Evolutionary conservation across 2,797 vertebrate genomes (phyloP).

Genomic region (Rhinella marina): DNA sequence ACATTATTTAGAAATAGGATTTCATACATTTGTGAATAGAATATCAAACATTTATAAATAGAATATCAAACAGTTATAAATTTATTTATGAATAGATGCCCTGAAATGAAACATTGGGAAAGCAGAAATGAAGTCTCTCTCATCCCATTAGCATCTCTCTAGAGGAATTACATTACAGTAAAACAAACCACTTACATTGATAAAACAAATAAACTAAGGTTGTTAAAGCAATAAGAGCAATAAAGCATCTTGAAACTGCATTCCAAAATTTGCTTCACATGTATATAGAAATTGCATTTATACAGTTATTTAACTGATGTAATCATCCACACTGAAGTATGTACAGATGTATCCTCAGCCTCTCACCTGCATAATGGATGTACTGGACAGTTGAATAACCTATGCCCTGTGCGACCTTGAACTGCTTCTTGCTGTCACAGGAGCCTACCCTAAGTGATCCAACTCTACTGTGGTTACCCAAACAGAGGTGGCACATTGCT

Average conservation of each 20-base stretch:
- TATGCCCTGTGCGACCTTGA: not conserved
- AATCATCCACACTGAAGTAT: not conserved
- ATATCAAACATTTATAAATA: not conserved
- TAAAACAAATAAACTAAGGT: constrained; percentile 17
- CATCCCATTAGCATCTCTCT: constrained; percentile 4
- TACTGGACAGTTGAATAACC: not conserved
- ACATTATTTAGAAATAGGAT: too few relatives aligned
- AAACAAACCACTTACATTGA: not conserved
- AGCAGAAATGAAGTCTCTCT: not conserved
- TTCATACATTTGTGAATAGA: not conserved
- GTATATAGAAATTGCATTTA: not conserved
- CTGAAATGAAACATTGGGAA: constrained; percentile 24
- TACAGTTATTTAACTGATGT: not conserved
- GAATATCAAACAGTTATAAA: not conserved
- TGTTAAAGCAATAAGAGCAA: constrained; percentile 1
- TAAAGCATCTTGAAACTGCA: not conserved
- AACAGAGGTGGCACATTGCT: constrained; percentile 8
- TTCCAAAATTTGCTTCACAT: not conserved
- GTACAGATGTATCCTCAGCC: not conserved
- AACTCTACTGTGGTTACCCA: not conserved
- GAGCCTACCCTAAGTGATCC: not conserved
- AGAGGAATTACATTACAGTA: not conserved
- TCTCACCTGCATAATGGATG: not conserved
- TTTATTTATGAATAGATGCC: constrained; percentile 24
- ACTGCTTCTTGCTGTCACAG: not conserved